Base-by-base conservation (phyloP, 2,888 invertebrate genomes). In the Eustalomyia histrio region DNA sequence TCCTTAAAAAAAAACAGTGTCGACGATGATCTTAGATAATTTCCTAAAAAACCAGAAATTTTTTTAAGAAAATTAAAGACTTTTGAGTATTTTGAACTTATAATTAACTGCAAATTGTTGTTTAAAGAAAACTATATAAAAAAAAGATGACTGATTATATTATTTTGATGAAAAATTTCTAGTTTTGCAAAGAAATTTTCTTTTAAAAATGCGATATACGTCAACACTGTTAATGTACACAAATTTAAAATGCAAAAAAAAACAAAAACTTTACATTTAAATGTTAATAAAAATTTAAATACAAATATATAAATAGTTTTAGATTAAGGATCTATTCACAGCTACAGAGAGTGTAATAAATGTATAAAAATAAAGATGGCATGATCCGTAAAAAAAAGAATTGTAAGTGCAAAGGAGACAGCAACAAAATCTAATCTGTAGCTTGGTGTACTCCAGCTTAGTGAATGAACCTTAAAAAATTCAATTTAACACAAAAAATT, bases 191-290 rank as follows among this genome's bases (percentile, higher is more conserved):
- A 43, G 52, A 6, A 18, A 39, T 18, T 47, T 16, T 68, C 69
- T 79, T 69, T 75, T 58, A 33, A 60, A 74, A 69, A 52, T 35
- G 10, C 69, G 73, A 76, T 72, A 75, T 72, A 76, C 68, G 68
- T 82, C 75, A 79, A 63, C 79, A 82, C 79, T 82, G 79, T 82
- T 79, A 79, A 69, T 82, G 79, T 79, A 82, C 76, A 82, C 81
- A 76, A 87, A 87, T 87, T 84, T 83, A 29, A 29, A 29, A 29
- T 29, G 29, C 29, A 29, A 29, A 29, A 29, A 29, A 29, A 29
- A 85, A 84, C 14, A 61, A 55, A 80, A 64, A 64, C 18, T 53
- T n/a, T 75, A 80, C 43, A 76, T 73, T 73, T 73, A 69, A 69
- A 69, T 75, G 75, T 83, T 83, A 79, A 73, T 80, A 64, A 60